Conservation (phyloP, 2,888 invertebrate genomes). For the Drosophila anomelani region DNA sequence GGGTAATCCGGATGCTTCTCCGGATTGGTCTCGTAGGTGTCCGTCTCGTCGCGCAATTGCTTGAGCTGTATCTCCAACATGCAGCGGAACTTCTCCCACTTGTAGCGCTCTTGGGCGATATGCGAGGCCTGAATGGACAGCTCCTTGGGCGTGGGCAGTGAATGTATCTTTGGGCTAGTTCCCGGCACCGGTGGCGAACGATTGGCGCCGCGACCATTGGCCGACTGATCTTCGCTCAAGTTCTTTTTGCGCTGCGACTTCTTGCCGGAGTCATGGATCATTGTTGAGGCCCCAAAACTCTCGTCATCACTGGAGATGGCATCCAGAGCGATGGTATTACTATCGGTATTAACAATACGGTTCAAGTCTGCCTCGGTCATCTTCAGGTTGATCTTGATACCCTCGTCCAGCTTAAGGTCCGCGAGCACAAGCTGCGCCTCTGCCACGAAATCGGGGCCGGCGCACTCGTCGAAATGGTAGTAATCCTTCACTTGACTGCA, state of each 20-base stretch:
- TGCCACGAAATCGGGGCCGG: conserved; percentile 86
- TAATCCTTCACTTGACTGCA: conserved; percentile 88
- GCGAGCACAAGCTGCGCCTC: conserved; percentile 84
- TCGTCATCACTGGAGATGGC: conserved; percentile 80
- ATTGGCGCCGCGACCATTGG: conserved; percentile 69
- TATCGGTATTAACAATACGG: conserved; percentile 17
- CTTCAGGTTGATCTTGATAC: conserved; percentile 68
- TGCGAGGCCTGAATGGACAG: conserved; percentile 82
- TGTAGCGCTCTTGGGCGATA: conserved; percentile 85
- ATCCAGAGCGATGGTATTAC: conserved; percentile 80
- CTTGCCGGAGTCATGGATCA: neutral
- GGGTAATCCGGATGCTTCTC: conserved; percentile 95
- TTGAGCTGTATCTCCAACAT: conserved; percentile 82
- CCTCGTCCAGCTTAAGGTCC: conserved; percentile 48
- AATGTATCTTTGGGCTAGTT: conserved; percentile 24
- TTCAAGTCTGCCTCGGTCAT: conserved; percentile 82
- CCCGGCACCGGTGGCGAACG: conserved; percentile 71
- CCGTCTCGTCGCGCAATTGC: conserved; percentile 87
- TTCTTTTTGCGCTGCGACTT: neutral
- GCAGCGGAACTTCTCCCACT: conserved; percentile 86
- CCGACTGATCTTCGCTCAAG: conserved; percentile 55
- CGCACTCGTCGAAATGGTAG: conserved; percentile 88
- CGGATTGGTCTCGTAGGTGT: conserved; percentile 92
- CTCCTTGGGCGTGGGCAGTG: conserved; percentile 83
- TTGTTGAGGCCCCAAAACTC: conserved; percentile 8